Evolutionary conservation across 2,888 invertebrate species (phyloP), one percentile per base, ranked within the genome.

Genomic region (Andrena dorsata): DNA sequence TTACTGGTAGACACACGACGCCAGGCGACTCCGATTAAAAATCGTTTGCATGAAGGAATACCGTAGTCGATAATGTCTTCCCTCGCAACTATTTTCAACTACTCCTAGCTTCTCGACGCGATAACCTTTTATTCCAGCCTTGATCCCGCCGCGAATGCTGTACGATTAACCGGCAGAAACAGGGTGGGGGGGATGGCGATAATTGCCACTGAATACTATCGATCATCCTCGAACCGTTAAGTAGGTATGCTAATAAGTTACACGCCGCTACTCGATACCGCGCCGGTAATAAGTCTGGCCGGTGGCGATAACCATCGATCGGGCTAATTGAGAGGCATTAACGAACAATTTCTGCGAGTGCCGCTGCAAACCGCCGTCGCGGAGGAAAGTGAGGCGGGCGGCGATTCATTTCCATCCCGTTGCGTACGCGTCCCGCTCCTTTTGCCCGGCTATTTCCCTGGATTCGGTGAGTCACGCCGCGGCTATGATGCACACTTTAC

Each of bases 201-300:
- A 85, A 86, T 83, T 83, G 58, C n/a, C 53, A 23, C 41, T 23
- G 83, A 80, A 78, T 76, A 66, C 41, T 60, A 70, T 85, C 71
- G 81, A 82, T 86, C 83, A 83, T 85, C 63, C 68, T 49, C 49
- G 16, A 51, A 60, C 60, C 82, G 63, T 77, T 80, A 77, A 71
- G 66, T 63, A 81, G 69, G 51, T 72, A 81, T 76, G 86, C 80
- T 83, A 85, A 86, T 82, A 72, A 68, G 68, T 78, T 76, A 65
- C 74, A 53, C 68, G 35, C 49, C 71, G 77, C 60, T 71, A 66
- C 77, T 77, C 30, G 70, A 65, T 68, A 61, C 63, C 49, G 47
- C 47, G 47, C 65, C 47, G 32, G 79, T 56, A 77, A 76, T 66
- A 51, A 78, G 82, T 70, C 69, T 58, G 56, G 26, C 41, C 41